Evolutionary conservation across 2,888 invertebrate genomes (phyloP).

Genomic region (Ochropleura plecta): DNA sequence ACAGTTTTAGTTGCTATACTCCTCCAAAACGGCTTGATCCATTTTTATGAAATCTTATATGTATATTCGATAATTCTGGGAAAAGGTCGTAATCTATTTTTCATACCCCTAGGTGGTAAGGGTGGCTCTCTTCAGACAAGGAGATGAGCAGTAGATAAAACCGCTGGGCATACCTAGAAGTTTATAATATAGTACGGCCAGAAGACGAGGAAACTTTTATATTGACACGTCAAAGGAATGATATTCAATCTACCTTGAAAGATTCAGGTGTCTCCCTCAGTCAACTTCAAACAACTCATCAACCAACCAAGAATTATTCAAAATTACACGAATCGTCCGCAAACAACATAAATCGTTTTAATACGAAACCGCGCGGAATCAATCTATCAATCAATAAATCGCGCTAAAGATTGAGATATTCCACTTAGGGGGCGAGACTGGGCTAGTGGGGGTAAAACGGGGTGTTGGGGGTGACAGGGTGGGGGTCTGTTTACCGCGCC

Average conservation of each 20-base stretch:
- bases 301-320: slow-evolving; percentile 17
- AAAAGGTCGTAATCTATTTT: too few species aligned
- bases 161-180: too few species aligned
- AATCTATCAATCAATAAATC: slow-evolving; percentile 90
- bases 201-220: not conserved
- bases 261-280: not conserved
- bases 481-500: slow-evolving; percentile 81
- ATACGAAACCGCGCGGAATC: slow-evolving; percentile 74
- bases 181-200: not conserved
- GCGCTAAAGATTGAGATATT: slow-evolving; percentile 89
- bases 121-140: too few species aligned
- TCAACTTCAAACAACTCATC: slow-evolving; percentile 16
- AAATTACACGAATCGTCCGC: slow-evolving; percentile 45
- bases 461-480: slow-evolving; percentile 51
- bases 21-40: too few species aligned
- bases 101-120: too few species aligned
- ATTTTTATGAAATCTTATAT: too few species aligned
- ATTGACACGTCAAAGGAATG: not conserved
- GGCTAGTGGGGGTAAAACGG: slow-evolving; percentile 54
- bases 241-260: not conserved
- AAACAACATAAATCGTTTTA: slow-evolving; percentile 63
- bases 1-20: too few species aligned
- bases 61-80: too few species aligned
- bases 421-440: slow-evolving; percentile 76
- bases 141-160: too few species aligned